A percentile compares a stretch with the other conserved stretches of the same genome.
phyloP scores from a whole-genome alignment of 2,113 vertebrate species.

The Sigmodon hispidus region DNA sequence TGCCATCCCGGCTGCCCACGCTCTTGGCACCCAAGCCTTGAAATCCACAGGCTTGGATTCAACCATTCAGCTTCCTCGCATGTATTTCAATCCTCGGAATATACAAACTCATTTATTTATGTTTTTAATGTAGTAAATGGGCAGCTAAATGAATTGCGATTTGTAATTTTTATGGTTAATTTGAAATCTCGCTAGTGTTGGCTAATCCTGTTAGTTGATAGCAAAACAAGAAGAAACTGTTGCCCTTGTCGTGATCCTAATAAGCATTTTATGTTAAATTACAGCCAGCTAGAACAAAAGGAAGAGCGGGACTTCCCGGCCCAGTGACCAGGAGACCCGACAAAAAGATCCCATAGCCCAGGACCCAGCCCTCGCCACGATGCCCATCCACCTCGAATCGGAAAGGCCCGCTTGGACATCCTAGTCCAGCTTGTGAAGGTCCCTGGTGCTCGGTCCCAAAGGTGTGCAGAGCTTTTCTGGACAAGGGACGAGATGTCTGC shows the following conservation, averaged over 20 bases:
- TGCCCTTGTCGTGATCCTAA: slow-evolving; percentile 73
- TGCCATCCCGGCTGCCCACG: accelerated
- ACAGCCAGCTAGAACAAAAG: slow-evolving; percentile 79
- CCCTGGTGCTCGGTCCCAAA: neutral
- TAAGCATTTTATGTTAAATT: slow-evolving; percentile 82
- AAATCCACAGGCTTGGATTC: neutral
- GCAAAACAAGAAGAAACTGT: slow-evolving; percentile 79
- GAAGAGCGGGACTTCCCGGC: neutral
- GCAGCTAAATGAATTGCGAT: slow-evolving; percentile 80
- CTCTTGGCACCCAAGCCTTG: accelerated
- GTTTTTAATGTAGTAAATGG: slow-evolving; percentile 65
- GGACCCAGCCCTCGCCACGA: neutral
- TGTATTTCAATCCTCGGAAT: neutral
- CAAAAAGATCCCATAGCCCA: neutral
- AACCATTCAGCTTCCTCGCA: neutral
- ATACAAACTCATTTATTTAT: slow-evolving; percentile 48
- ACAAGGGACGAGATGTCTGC: too few relatives aligned
- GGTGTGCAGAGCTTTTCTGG: neutral
- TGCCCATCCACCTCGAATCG: neutral
- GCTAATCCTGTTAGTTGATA: slow-evolving; percentile 84
- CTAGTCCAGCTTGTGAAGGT: accelerated
- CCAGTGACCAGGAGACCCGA: neutral
- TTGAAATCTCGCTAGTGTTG: slow-evolving; percentile 82
- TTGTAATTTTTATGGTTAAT: slow-evolving; percentile 81
- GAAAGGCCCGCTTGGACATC: neutral